phyloP scores from a whole-genome alignment of 2,888 invertebrate species.

The Drosophila histrio region DNA sequence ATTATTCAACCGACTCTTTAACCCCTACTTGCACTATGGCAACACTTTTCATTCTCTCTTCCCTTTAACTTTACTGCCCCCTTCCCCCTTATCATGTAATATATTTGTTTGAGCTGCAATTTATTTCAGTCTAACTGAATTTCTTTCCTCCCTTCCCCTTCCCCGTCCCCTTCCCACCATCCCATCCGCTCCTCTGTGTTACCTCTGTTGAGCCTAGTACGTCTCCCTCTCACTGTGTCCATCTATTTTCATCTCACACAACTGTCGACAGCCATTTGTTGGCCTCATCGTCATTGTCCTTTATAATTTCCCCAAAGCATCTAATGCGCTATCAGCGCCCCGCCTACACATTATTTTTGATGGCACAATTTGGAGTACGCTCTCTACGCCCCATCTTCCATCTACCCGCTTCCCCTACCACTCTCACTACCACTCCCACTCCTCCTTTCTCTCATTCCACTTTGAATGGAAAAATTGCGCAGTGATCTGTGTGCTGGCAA shows the following conservation, averaged over 20 bases:
- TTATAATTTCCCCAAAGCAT: conserved; percentile 39
- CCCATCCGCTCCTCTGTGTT: background rate
- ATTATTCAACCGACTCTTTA: background rate
- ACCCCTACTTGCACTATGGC: background rate
- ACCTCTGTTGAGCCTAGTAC: background rate
- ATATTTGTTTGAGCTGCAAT: conserved; percentile 1
- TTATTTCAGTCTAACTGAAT: conserved; percentile 12
- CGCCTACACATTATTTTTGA: conserved; percentile 65
- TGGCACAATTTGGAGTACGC: conserved; percentile 70
- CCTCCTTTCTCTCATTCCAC: background rate
- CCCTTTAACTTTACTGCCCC: background rate
- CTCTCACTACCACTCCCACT: background rate
- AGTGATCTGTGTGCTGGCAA: conserved; percentile 75
- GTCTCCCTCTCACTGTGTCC: no score
- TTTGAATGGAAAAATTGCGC: conserved; percentile 52
- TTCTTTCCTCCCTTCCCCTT: background rate
- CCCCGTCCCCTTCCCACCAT: background rate
- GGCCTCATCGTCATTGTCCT: conserved; percentile 35
- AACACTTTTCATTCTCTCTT: background rate
- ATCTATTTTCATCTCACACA: conserved; percentile 13
- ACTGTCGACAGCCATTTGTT: conserved; percentile 30
- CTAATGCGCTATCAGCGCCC: conserved; percentile 34
- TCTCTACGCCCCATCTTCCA: background rate
- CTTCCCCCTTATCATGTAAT: background rate
- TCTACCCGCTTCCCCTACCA: background rate